Conservation (phyloP, 2,888 invertebrate genomes). For the Hetaerina titia region DNA sequence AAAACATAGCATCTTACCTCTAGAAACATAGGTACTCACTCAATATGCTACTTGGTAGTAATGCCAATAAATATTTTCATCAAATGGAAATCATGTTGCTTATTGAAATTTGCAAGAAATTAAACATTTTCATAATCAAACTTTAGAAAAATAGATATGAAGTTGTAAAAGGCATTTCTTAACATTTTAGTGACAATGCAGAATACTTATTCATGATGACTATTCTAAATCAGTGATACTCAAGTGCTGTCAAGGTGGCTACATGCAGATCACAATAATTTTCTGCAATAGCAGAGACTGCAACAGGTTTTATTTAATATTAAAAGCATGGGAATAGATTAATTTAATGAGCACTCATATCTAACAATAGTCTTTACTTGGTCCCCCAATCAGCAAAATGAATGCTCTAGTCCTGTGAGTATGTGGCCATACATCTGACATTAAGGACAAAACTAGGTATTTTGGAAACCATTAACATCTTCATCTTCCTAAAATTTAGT, state of each 20-base stretch:
- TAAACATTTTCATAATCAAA: background rate
- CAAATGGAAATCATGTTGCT: conserved; percentile 5
- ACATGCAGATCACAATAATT: conserved; percentile 12
- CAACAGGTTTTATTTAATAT: background rate
- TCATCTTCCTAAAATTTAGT: background rate
- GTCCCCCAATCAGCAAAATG: background rate
- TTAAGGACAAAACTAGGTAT: background rate
- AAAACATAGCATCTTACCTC: background rate
- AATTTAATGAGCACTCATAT: background rate
- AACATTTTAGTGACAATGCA: conserved; percentile 2
- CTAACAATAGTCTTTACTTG: background rate
- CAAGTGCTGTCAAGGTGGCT: conserved; percentile 39
- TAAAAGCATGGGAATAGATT: background rate
- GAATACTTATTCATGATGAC: background rate
- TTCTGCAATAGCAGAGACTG: conserved; percentile 7
- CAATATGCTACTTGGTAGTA: background rate
- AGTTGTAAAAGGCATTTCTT: background rate
- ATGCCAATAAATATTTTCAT: background rate
- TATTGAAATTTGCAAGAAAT: background rate
- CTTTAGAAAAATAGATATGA: background rate
- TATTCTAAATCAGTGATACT: conserved; percentile 32
- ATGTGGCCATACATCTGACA: conserved; percentile 32
- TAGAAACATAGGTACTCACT: background rate
- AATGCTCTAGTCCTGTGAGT: background rate
- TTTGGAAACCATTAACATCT: background rate